Conservation (phyloP, 2,113 vertebrate species). For the Python bivittatus region DNA sequence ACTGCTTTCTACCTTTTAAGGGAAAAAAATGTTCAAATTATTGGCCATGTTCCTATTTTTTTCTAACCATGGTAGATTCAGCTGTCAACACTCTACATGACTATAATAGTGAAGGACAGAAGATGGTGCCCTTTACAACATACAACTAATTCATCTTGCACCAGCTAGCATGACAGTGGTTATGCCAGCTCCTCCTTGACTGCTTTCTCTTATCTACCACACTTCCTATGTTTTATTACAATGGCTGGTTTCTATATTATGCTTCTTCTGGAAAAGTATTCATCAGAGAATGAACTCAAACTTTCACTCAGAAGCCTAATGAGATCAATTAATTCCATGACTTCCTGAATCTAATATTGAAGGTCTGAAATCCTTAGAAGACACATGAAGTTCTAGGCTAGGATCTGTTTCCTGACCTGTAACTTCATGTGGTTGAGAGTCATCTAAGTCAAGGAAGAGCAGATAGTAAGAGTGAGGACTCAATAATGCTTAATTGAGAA, state of each 20-base stretch:
- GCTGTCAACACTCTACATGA: neutral
- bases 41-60: neutral
- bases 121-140: neutral
- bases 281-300: neutral
- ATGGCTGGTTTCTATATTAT: neutral
- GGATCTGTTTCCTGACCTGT: neutral
- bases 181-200: neutral
- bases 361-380: neutral
- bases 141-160: neutral
- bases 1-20: neutral
- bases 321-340: neutral
- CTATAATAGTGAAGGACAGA: neutral
- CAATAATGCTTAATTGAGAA: neutral
- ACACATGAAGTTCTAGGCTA: neutral
- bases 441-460: neutral
- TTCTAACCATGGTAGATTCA: neutral
- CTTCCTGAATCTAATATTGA: neutral
- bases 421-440: neutral
- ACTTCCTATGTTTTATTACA: neutral
- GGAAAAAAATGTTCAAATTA: neutral
- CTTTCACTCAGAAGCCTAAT: neutral
- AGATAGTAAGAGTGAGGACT: neutral
- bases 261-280: neutral
- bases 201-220: neutral
- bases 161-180: neutral